A percentile compares a stretch with the other conserved stretches of the same genome.
These are phyloP conservation scores for Pangasius macronema DNA, from an alignment of 2,797 vertebrate species.

Conservation along the genomic window DNA sequence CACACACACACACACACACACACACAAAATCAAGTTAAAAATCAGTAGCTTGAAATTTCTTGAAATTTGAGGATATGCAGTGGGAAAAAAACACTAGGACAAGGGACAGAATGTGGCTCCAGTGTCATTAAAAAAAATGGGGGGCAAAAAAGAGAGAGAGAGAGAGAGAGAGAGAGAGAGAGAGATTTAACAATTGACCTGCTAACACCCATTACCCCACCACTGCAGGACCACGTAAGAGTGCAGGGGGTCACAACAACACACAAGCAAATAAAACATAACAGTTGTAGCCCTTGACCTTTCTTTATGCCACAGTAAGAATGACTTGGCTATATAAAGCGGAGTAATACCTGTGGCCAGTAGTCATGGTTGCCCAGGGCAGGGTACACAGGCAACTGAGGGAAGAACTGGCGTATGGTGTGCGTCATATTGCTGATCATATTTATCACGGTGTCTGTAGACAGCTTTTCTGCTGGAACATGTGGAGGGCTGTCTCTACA, in stretches of 20 bases:
- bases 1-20: too few species aligned
- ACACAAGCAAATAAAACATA: neutral
- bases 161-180: neutral
- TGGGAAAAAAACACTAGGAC: neutral
- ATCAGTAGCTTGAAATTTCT: neutral
- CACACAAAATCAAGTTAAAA: too few species aligned
- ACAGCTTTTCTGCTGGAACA: constrained; percentile 82
- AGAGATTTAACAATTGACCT: neutral
- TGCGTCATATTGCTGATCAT: constrained; percentile 89
- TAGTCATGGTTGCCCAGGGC: constrained; percentile 97
- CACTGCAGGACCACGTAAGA: neutral
- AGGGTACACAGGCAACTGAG: constrained; percentile 85
- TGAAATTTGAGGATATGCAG: neutral
- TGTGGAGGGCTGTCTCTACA: constrained; percentile 93
- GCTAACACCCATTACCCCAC: neutral
- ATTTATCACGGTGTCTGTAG: constrained; percentile 85
- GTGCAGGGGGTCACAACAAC: neutral
- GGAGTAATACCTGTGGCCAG: constrained; percentile 87
- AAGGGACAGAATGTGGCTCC: neutral
- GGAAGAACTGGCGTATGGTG: constrained; percentile 82
- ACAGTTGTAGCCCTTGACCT: neutral
- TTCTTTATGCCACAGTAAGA: neutral
- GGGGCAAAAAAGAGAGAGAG: neutral
- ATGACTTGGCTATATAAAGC: neutral
- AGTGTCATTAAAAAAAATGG: neutral